Evolutionary conservation across 2,888 invertebrate species (phyloP).

Genomic region (Limnephilus rhombicus): DNA sequence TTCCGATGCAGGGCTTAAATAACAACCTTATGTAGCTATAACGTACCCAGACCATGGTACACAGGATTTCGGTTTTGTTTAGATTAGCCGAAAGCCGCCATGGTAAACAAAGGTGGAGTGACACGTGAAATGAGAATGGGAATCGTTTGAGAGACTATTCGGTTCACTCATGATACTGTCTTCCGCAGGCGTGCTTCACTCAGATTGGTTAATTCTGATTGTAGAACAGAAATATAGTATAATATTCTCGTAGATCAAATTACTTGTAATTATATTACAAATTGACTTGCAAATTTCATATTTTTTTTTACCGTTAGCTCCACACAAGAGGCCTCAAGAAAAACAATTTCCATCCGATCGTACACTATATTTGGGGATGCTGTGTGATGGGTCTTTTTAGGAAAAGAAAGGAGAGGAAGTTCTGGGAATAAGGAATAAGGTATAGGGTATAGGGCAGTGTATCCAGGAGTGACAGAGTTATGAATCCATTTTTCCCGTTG

Average conservation of each 20-base stretch:
- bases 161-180: not conserved
- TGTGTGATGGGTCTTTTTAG: too few species aligned
- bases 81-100: constrained; percentile 48
- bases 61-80: constrained; percentile 55
- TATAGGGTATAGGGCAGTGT: too few species aligned
- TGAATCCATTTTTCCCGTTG: too few species aligned
- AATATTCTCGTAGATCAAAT: not conserved
- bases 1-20: constrained; percentile 46
- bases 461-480: too few species aligned
- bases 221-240: not conserved
- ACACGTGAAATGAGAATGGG: constrained; percentile 45
- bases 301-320: too few species aligned
- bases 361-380: too few species aligned
- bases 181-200: not conserved
- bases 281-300: too few species aligned
- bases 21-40: constrained; percentile 47
- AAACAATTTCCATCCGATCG: too few species aligned
- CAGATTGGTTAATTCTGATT: not conserved
- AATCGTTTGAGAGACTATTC: not conserved
- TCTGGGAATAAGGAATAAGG: too few species aligned
- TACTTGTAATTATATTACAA: not conserved
- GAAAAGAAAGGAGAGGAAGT: too few species aligned
- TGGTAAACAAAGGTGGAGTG: constrained; percentile 42
- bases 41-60: not conserved
- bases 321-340: too few species aligned